Percentiles rank a stretch among this genome's conserved stretches.
These are phyloP conservation scores for Hyles lineata DNA, from an alignment of 2,888 invertebrate genomes.

Conservation along the genomic window DNA sequence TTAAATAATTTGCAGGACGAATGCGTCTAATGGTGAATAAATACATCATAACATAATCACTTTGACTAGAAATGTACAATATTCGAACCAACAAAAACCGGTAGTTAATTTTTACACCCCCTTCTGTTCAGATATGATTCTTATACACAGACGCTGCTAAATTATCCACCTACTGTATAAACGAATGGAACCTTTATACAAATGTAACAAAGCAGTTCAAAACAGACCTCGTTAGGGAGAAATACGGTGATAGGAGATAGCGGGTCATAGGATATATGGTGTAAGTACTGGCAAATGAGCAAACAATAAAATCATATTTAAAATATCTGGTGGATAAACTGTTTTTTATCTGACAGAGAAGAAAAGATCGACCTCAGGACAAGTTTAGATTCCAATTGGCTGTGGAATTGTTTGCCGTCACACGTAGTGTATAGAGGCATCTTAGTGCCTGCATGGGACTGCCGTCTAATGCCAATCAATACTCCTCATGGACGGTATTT, in stretches of 20 bases:
- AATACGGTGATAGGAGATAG: slow-evolving; percentile 12
- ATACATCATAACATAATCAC: background rate
- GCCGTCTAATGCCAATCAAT: too few relatives aligned
- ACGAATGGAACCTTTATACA: slow-evolving; percentile 64
- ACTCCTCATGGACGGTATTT: too few relatives aligned
- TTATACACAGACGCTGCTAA: slow-evolving; percentile 40
- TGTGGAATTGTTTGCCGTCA: too few relatives aligned
- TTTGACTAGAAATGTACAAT: background rate
- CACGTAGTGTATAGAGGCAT: too few relatives aligned
- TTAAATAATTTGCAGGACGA: too few relatives aligned
- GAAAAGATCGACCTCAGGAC: too few relatives aligned
- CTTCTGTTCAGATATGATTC: slow-evolving; percentile 21
- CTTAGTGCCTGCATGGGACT: too few relatives aligned
- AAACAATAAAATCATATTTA: background rate
- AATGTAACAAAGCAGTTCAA: slow-evolving; percentile 57
- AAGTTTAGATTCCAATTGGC: too few relatives aligned
- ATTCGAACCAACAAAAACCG: background rate
- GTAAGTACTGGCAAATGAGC: background rate
- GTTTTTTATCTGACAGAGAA: too few relatives aligned
- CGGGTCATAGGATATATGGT: background rate
- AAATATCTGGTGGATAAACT: too few relatives aligned
- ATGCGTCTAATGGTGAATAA: background rate
- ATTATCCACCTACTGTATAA: slow-evolving; percentile 57
- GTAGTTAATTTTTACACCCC: slow-evolving; percentile 23
- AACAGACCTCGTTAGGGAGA: slow-evolving; percentile 45